These are phyloP conservation scores for Turdus rufiventris DNA, from an alignment of 2,113 vertebrate genomes.

Conservation along the genomic window DNA sequence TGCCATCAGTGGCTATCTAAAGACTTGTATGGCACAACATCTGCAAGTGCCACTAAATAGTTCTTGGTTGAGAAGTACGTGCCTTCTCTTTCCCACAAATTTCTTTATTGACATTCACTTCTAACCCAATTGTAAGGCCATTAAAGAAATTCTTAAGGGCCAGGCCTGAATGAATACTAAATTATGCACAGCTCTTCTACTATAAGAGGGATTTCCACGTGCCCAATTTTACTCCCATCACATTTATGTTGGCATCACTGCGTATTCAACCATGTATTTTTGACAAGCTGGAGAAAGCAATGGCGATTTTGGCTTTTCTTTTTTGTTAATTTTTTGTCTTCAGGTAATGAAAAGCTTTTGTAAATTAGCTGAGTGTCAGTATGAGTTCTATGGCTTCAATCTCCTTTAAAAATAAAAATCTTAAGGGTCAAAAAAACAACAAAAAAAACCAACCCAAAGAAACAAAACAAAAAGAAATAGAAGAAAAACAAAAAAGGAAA, in stretches of 20 bases:
- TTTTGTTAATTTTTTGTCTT: conserved; percentile 68
- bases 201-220: conserved; percentile 15
- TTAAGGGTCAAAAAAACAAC: conserved; percentile 63
- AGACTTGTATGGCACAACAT: conserved; percentile 50
- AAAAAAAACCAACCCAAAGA: conserved; percentile 10
- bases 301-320: conserved; percentile 74
- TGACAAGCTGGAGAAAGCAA: conserved; percentile 74
- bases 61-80: not conserved
- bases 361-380: conserved; percentile 84
- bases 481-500: conserved; percentile 74
- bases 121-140: conserved; percentile 13
- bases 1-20: conserved; percentile 37
- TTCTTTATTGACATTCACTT: conserved; percentile 19
- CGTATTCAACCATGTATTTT: conserved; percentile 59
- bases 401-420: conserved; percentile 91
- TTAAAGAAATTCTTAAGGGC: conserved; percentile 50
- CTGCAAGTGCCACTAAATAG: conserved; percentile 3
- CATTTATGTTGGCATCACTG: conserved; percentile 43
- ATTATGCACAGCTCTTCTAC: conserved; percentile 46
- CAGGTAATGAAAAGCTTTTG: conserved; percentile 79
- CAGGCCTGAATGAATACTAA: conserved; percentile 48
- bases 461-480: conserved; percentile 71
- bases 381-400: conserved; percentile 99
- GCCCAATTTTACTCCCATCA: conserved; percentile 53
- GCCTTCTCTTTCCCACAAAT: conserved; percentile 10